phyloP scores from a whole-genome alignment of 1,140 invertebrate genomes.

The Drosophila tsacasi region DNA sequence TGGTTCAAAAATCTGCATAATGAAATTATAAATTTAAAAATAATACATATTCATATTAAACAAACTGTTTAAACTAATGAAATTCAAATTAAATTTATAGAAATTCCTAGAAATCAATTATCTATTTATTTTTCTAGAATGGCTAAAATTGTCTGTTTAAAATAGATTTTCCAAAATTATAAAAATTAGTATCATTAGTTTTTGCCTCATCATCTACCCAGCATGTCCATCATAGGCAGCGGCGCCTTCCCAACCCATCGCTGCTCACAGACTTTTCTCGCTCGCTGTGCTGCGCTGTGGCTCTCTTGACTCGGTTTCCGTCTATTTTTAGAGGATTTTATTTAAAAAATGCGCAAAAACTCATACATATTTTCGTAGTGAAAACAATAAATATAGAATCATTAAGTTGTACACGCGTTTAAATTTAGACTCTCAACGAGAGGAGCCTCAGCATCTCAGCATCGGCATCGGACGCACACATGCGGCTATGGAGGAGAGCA shows the following conservation, averaged over 20 bases:
- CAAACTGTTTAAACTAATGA: neutral
- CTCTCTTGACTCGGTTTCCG: constrained; percentile 50
- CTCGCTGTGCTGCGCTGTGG: constrained; percentile 21
- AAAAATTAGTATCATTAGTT: neutral
- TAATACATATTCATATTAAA: no score
- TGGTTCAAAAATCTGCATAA: no score
- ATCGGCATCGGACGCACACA: constrained; percentile 16
- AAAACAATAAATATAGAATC: constrained; percentile 85
- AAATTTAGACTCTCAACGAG: constrained; percentile 74
- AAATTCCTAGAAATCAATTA: neutral
- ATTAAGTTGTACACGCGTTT: constrained; percentile 84
- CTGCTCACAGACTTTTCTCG: constrained; percentile 30
- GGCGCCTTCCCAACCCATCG: neutral
- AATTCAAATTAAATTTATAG: neutral
- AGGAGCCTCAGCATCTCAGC: constrained; percentile 30
- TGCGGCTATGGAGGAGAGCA: constrained; percentile 9
- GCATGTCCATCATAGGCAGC: constrained; percentile 26
- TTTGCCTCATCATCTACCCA: neutral
- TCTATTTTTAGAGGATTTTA: constrained; percentile 56
- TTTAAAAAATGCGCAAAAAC: constrained; percentile 83
- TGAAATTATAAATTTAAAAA: no score
- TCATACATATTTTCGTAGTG: constrained; percentile 84
- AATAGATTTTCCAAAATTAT: neutral
- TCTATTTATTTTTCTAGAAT: no score
- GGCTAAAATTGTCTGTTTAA: neutral